Evolutionary conservation across 2,113 vertebrate genomes (phyloP).

Genomic region (Plecotus auritus): DNA sequence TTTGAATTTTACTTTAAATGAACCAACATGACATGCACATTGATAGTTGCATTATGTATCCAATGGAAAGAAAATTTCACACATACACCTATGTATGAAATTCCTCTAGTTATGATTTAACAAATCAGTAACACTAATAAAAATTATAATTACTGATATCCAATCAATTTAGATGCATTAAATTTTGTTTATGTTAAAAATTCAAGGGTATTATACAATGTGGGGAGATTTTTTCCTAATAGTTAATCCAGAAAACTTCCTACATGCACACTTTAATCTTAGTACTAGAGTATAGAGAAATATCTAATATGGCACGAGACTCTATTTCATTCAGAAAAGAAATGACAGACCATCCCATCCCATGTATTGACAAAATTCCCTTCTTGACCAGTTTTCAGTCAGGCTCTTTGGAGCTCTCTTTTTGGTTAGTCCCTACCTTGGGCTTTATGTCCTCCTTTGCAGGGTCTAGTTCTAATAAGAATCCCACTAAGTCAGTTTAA

Average conservation of each 20-base stretch:
- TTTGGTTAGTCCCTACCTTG: background rate
- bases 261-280: background rate
- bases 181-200: background rate
- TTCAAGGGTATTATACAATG: background rate
- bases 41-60: background rate
- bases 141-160: background rate
- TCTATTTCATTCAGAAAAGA: background rate
- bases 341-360: background rate
- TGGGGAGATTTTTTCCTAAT: background rate
- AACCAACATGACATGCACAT: background rate
- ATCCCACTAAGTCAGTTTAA: background rate
- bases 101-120: background rate
- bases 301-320: background rate
- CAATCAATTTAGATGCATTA: background rate
- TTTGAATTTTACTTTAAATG: background rate
- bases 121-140: background rate
- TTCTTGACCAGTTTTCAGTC: background rate
- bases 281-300: background rate
- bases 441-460: background rate
- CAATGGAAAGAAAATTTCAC: background rate
- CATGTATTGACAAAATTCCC: background rate
- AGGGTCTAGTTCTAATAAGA: background rate
- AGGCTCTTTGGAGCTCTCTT: background rate
- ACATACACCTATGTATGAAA: background rate
- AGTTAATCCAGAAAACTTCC: background rate